Percentiles rank a stretch among this genome's conserved stretches.
These are phyloP conservation scores for Timema cristinae DNA, from an alignment of 2,888 invertebrate genomes.

Conservation along the genomic window DNA sequence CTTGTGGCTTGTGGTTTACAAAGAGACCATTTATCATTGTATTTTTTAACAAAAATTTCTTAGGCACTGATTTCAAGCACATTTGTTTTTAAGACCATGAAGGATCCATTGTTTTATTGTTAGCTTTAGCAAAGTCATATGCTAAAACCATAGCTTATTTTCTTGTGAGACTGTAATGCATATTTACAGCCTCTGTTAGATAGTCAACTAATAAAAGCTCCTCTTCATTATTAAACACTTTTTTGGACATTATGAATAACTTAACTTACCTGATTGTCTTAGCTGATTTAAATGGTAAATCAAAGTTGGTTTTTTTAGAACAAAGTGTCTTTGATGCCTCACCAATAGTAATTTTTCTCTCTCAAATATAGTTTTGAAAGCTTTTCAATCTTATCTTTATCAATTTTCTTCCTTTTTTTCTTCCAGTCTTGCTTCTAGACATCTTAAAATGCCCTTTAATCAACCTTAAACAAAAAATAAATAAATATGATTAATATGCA, in stretches of 20 bases:
- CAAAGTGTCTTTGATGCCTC: constrained; percentile 5
- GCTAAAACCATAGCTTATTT: neutral
- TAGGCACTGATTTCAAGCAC: neutral
- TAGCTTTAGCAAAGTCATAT: neutral
- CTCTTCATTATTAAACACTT: constrained; percentile 2
- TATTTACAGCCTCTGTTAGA: neutral
- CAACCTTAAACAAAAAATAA: too few relatives aligned
- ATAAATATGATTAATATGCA: too few relatives aligned
- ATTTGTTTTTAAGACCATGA: constrained; percentile 4
- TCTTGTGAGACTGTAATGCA: neutral
- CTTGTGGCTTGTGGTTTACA: neutral
- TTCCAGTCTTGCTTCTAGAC: neutral
- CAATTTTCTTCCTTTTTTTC: neutral
- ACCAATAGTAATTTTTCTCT: neutral
- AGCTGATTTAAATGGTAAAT: neutral
- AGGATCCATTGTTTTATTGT: neutral
- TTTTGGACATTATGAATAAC: neutral
- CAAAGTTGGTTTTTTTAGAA: constrained; percentile 1
- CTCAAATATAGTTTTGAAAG: neutral
- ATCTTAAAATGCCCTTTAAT: too few relatives aligned
- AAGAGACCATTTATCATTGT: neutral
- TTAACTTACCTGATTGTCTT: too few relatives aligned
- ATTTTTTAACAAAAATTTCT: neutral
- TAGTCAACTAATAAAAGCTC: neutral
- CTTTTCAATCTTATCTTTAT: neutral